Conservation (phyloP, 2,113 vertebrate genomes). For the Malaclemys terrapin region DNA sequence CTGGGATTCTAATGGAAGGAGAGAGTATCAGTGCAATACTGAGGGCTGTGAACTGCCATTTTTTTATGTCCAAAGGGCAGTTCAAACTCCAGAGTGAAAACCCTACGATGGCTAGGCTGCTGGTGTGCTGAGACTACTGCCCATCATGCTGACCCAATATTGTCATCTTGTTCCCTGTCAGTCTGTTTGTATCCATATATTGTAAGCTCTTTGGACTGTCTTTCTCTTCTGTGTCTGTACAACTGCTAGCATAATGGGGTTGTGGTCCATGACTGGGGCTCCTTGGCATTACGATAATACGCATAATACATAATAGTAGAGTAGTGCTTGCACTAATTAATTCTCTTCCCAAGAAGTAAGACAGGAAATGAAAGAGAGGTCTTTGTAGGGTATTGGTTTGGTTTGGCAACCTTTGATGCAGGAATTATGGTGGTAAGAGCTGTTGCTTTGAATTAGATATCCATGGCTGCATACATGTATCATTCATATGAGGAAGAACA, state of each 20-base stretch:
- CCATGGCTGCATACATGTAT: neutral
- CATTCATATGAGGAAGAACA: neutral
- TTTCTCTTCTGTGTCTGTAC: too few relatives aligned
- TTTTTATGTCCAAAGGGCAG: neutral
- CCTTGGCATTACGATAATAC: too few relatives aligned
- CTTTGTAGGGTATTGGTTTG: neutral
- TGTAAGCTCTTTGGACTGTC: too few relatives aligned
- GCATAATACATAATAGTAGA: too few relatives aligned
- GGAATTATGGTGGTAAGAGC: neutral
- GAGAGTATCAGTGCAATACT: neutral
- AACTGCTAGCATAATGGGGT: too few relatives aligned
- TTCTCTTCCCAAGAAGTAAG: neutral
- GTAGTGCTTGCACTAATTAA: neutral
- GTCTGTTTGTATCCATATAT: too few relatives aligned
- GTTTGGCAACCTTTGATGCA: neutral
- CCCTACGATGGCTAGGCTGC: too few relatives aligned
- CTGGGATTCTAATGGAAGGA: neutral
- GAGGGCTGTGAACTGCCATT: neutral
- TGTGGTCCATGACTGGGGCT: too few relatives aligned
- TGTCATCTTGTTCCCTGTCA: too few relatives aligned
- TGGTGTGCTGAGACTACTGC: too few relatives aligned
- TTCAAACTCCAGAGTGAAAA: neutral
- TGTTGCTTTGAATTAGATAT: neutral
- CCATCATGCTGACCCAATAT: too few relatives aligned
- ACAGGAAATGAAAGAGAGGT: neutral